Base-by-base conservation (phyloP, 2,888 invertebrate genomes). In the Steinernema carpocapsae region DNA sequence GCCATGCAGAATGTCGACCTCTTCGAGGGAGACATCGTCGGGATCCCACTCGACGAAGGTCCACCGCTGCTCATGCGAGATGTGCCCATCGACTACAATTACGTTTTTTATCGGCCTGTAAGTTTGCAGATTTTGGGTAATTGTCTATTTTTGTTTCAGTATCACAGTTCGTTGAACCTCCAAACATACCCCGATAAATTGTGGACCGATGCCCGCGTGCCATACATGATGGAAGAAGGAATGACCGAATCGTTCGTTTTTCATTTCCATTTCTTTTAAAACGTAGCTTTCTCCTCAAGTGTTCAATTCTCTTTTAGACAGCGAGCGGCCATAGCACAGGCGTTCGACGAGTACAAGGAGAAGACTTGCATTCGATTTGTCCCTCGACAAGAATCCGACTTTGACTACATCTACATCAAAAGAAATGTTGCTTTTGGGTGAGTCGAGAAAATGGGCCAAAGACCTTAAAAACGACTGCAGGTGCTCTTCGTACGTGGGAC, bases 401-500 rank as follows among this genome's bases (percentile, higher is more conserved):
- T 79, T 70, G 90, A 91, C 84, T 92, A 91, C 87, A 88, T 92
- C 17, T 88, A 89, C 22, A 89, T 92, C 76, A 90, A 91, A 84
- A 86, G 88, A 43, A 88, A 88, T 52, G 88, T 91, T 0, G 91
- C 84, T 3, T 85, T 83, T 70, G 87, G 87, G 83, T 86, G 45
- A 37, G 77, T 80, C 17, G 19, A n/a, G 14, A n/a, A n/a, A n/a
- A n/a, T 72, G 37, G 19, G 48, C 48, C 19, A 37, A 26, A 37
- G 42, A 32, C n/a, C 52, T 43, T 24, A 52, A 19, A 22, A 22
- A 48, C 17, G 3, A 2, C 48, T 79, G 83, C 72, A 86, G 93
- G 17, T 93, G 93, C 86, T 93, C 92, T 91, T 93, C 93, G 0
- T 92, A 91, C 83, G 92, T 93, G 1, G 93, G 93, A 0, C 89